A percentile compares a stretch with the other conserved stretches of the same genome.
These are phyloP conservation scores for Silurus aristotelis DNA, from an alignment of 2,797 vertebrate species.

Conservation along the genomic window DNA sequence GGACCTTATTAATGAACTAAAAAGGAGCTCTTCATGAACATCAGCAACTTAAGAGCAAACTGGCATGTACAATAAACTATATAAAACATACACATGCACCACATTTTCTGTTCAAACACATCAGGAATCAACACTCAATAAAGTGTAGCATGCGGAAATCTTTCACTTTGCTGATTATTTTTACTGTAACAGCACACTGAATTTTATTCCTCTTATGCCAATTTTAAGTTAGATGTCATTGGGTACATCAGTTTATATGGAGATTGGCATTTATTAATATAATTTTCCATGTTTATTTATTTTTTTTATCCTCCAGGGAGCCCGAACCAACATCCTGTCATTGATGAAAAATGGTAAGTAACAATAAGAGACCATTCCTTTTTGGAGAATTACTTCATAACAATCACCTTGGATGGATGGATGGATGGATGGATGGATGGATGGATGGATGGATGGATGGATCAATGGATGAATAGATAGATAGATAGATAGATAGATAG, in stretches of 20 bases:
- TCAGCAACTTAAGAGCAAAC: neutral
- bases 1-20: neutral
- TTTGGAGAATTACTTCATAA: no score
- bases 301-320: neutral
- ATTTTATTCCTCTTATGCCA: neutral
- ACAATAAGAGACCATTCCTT: neutral
- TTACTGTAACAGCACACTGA: neutral
- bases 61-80: neutral
- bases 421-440: no score
- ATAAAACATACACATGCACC: neutral
- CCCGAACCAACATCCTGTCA: neutral
- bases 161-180: neutral
- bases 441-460: no score
- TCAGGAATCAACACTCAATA: neutral
- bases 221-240: neutral
- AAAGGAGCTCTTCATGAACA: no score
- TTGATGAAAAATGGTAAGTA: neutral
- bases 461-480: no score
- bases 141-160: neutral
- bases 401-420: no score
- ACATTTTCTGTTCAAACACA: neutral
- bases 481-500: no score
- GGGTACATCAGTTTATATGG: no score
- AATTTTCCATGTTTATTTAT: neutral
- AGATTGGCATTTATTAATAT: no score